Conservation (phyloP, 2,797 vertebrate genomes). For the Melanotaenia maccullochi region DNA sequence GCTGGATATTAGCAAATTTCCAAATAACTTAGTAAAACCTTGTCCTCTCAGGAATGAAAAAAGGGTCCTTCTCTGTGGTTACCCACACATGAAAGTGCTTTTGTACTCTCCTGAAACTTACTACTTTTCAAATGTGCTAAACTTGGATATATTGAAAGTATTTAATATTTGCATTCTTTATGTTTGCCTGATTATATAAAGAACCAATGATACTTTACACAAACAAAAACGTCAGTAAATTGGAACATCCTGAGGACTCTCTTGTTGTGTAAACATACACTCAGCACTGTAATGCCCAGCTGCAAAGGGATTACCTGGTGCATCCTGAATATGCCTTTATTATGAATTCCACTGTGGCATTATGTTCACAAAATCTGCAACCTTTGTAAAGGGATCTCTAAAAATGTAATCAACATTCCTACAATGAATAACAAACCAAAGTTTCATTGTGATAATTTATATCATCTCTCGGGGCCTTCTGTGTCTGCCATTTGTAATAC, state of each 20-base stretch:
- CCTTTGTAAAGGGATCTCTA: background rate
- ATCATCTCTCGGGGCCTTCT: constrained; percentile 31
- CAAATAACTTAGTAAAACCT: background rate
- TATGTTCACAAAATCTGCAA: background rate
- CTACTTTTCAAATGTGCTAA: background rate
- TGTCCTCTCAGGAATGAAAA: constrained; percentile 38
- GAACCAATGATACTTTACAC: background rate
- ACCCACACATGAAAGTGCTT: background rate
- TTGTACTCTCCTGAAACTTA: background rate
- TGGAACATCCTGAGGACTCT: constrained; percentile 16
- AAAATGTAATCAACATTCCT: background rate
- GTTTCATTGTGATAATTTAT: constrained; percentile 2
- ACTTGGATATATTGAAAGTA: background rate
- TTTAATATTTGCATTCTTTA: background rate
- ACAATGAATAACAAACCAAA: background rate
- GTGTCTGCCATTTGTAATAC: constrained; percentile 15
- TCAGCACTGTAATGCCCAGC: background rate
- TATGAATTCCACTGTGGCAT: background rate
- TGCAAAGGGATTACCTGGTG: background rate
- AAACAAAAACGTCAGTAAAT: background rate
- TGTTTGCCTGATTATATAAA: background rate
- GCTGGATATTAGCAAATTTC: constrained; percentile 1
- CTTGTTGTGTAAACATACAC: background rate
- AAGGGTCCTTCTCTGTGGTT: background rate
- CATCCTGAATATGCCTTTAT: background rate